A percentile compares a stretch with the other conserved stretches of the same genome.
Evolutionary conservation across 2,888 invertebrate genomes (phyloP).

Genomic region (Leucophenga maculata): DNA sequence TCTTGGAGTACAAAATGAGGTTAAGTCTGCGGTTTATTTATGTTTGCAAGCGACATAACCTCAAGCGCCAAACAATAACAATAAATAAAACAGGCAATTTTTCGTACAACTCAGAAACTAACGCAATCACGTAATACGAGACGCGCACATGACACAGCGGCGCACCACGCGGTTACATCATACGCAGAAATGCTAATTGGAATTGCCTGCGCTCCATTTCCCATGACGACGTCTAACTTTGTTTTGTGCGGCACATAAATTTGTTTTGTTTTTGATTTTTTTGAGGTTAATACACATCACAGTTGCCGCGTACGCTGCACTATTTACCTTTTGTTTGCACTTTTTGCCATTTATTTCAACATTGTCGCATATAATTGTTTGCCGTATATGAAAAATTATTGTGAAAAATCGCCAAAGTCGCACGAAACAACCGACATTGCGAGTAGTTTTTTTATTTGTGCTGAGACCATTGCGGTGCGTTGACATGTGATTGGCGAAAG

Average conservation of each 20-base stretch:
- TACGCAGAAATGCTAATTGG: conserved; percentile 1
- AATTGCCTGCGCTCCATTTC: background rate
- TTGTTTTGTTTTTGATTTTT: conserved; percentile 23
- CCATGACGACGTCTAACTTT: background rate
- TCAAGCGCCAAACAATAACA: conserved; percentile 43
- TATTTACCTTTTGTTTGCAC: conserved; percentile 50
- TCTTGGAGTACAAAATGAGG: conserved; percentile 57
- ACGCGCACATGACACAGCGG: conserved; percentile 41
- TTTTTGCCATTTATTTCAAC: conserved; percentile 43
- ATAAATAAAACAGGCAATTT: conserved; percentile 50
- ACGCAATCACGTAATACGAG: conserved; percentile 33
- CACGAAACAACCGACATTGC: conserved; percentile 45
- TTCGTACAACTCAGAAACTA: background rate
- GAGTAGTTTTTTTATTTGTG: too few relatives aligned
- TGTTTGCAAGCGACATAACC: conserved; percentile 57
- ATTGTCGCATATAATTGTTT: conserved; percentile 39
- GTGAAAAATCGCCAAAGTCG: conserved; percentile 50
- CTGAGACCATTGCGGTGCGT: too few relatives aligned
- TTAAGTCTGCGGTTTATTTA: conserved; percentile 66
- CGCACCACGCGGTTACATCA: conserved; percentile 59
- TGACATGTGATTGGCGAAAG: too few relatives aligned
- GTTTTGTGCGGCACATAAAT: conserved; percentile 6
- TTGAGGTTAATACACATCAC: conserved; percentile 42
- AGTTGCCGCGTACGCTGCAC: background rate
- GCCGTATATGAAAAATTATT: conserved; percentile 44